Evolutionary conservation across 1,140 invertebrate genomes (phyloP).

Genomic region (Piezodorus guildinii): DNA sequence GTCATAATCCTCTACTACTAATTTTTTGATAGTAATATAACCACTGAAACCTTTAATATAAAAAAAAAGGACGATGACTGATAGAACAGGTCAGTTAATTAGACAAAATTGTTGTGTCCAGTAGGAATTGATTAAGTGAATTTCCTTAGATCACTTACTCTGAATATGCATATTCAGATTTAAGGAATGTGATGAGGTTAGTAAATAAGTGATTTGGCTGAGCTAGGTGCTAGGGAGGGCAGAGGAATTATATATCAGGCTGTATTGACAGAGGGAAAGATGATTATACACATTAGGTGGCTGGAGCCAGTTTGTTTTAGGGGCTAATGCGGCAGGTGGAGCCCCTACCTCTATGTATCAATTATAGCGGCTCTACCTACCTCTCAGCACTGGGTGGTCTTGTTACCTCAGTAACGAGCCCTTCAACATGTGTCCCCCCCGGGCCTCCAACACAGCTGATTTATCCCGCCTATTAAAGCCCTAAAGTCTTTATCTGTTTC

Average conservation of each 20-base stretch:
- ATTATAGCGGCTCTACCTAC: neutral
- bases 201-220: slow-evolving; percentile 10
- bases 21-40: too few species aligned
- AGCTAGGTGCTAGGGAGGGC: too few species aligned
- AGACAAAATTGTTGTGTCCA: too few species aligned
- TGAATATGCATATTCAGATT: too few species aligned
- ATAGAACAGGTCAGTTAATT: too few species aligned
- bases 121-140: too few species aligned
- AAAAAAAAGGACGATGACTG: too few species aligned
- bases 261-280: slow-evolving; percentile 1
- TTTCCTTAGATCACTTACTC: too few species aligned
- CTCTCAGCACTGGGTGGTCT: slow-evolving; percentile 5
- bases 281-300: slow-evolving; percentile 15
- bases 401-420: slow-evolving; percentile 12
- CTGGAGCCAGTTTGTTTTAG: slow-evolving; percentile 14
- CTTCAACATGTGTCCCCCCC: neutral
- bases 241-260: neutral
- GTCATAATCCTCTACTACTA: too few species aligned
- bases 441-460: slow-evolving; percentile 3
- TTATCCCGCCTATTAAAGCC: slow-evolving; percentile 13
- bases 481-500: slow-evolving; percentile 10
- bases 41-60: too few species aligned
- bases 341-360: slow-evolving; percentile 5
- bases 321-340: slow-evolving; percentile 12
- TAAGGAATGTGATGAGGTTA: too few species aligned